Evolutionary conservation across 2,888 invertebrate species (phyloP), one percentile per base, ranked within the genome.

Genomic region (Phortica magna): DNA sequence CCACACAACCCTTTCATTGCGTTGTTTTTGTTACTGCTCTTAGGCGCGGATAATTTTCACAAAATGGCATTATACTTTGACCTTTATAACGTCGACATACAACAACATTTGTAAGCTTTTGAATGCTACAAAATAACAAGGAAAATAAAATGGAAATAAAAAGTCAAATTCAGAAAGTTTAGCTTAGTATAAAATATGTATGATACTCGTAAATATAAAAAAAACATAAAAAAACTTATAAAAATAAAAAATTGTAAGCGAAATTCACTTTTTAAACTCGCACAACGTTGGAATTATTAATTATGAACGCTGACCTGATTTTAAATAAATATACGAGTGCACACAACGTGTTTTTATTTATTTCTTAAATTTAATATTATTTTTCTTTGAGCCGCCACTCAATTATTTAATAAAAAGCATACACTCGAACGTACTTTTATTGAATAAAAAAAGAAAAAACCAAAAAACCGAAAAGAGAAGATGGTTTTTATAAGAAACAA

Each of bases 401-500:
- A 61, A 75, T 78, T 77, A 79, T 77, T 75, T 9, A 74, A 70
- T 19, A 53, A 73, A 61, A 43, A 41, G 43, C 61, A 3, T 59
- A 42, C 74, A 77, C 55, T 22, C 39, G 31, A 57, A 48, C 55
- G 78, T 81, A 48, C 77, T 31, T 31, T 31, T 31, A 31, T 31
- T 31, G n/a, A n/a, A n/a, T n/a, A n/a, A n/a, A n/a, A n/a, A n/a
- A n/a, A n/a, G n/a, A n/a, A n/a, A n/a, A n/a, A n/a, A n/a, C n/a
- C n/a, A 31, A 31, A 31, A 31, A 31, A 31, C 2, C 31, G 31
- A 31, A 31, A 31, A 31, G 3, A 31, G 31, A 31, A 31, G 31
- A 31, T 4, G 31, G 5, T 1, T 31, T 31, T 31, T 31, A 59
- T 67, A 78, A 82, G 78, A 82, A 81, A 76, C 78, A 39, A 41